Conservation (phyloP, 2,797 vertebrate genomes). For the Protonibea diacanthus region DNA sequence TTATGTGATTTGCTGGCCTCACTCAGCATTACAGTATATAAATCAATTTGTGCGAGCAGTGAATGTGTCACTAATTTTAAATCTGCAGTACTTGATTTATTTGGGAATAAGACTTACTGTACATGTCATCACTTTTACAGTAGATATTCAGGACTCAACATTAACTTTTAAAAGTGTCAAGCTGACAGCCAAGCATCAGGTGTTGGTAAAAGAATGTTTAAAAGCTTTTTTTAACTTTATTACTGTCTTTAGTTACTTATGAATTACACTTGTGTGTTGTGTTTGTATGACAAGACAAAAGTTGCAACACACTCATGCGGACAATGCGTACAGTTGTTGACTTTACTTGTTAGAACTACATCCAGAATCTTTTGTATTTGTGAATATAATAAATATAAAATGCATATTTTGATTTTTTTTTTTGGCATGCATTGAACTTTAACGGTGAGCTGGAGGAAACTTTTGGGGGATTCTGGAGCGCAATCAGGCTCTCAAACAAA, state of each 20-base stretch:
- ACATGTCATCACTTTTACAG: no score
- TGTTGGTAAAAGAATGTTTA: no score
- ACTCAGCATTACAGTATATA: no score
- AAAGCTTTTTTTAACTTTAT: not conserved
- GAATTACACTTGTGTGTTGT: not conserved
- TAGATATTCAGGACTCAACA: no score
- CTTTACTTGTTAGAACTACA: not conserved
- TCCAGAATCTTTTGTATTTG: not conserved
- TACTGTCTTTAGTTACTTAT: not conserved
- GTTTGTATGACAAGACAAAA: not conserved
- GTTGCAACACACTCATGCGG: not conserved
- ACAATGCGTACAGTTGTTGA: not conserved
- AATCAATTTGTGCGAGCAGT: no score
- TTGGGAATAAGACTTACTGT: no score
- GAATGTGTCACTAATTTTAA: no score
- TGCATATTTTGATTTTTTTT: not conserved
- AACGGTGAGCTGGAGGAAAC: not conserved
- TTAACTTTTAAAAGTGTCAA: no score
- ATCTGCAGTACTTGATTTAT: no score
- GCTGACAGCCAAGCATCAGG: no score
- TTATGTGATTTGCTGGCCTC: no score
- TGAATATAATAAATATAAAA: not conserved
- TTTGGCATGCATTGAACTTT: not conserved
- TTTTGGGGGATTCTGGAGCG: conserved; percentile 1
- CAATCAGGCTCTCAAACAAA: not conserved